These are phyloP conservation scores for Zygothrica quintamaculata DNA, from an alignment of 2,888 invertebrate species.

Conservation along the genomic window DNA sequence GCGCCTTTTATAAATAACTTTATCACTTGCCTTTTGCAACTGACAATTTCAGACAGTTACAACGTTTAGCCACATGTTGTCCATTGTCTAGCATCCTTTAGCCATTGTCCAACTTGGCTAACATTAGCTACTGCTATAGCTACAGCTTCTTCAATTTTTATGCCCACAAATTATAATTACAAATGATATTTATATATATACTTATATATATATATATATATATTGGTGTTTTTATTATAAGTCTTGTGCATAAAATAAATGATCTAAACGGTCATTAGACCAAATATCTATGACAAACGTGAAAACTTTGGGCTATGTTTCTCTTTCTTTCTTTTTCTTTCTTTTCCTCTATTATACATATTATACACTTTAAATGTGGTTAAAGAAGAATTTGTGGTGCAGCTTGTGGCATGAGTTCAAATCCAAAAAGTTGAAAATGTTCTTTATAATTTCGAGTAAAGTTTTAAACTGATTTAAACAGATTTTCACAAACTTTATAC, in stretches of 20 bases:
- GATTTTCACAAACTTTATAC: too few species aligned
- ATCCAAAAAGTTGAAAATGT: too few species aligned
- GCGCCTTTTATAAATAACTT: conserved; percentile 45
- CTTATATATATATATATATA: conserved; percentile 45
- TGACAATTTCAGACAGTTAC: conserved; percentile 57
- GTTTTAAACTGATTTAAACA: too few species aligned
- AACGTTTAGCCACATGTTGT: conserved; percentile 19
- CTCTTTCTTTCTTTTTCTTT: conserved; percentile 16
- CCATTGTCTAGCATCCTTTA: not conserved
- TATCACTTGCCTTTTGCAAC: conserved; percentile 39
- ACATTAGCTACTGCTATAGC: not conserved
- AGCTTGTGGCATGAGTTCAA: too few species aligned
- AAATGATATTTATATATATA: conserved; percentile 61
- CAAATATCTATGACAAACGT: conserved; percentile 57
- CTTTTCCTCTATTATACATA: not conserved
- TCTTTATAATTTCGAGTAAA: too few species aligned
- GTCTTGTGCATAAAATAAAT: conserved; percentile 65
- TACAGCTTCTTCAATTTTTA: not conserved
- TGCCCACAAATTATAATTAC: conserved; percentile 69
- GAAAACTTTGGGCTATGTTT: conserved; percentile 62
- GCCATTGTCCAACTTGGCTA: not conserved
- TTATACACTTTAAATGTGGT: conserved; percentile 29
- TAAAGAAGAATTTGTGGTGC: too few species aligned
- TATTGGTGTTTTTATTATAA: conserved; percentile 69
- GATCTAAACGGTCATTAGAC: conserved; percentile 66